Evolutionary conservation across 2,797 vertebrate species (phyloP), one percentile per base, ranked within the genome.

Genomic region (Eremophila alpestris): DNA sequence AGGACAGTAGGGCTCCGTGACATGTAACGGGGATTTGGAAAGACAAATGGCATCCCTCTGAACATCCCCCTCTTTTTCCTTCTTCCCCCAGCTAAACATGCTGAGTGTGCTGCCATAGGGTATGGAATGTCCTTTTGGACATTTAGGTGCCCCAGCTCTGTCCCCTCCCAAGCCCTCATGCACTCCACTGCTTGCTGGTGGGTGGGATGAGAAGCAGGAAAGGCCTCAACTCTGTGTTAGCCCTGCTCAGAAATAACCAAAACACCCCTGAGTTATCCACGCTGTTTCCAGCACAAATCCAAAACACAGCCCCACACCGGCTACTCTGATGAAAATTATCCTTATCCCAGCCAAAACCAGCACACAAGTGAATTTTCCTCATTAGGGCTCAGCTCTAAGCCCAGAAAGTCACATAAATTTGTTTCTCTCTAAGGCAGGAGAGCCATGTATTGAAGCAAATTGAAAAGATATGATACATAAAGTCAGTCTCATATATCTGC

Each of bases 171-270:
- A 3, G 6, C 24, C 32, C 26, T 32, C 0, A 0, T 58, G 36
- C 9, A 22, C 8, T 26, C 10, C 45, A 12, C 32, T 22, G 32
- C 52, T 51, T 1, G 0, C n/a, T 67, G 16, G 4, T n/a, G 29
- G 38, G 15, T 18, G 27, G 18, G 13, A 16, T 16, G 11, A 75
- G 38, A 32, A 38, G 16, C 38, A 84, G 54, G 29, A 67, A 59
- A 67, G 7, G 15, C 7, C 19, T 45, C 15, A 5, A 16, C 6
- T n/a, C 22, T 3, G 1, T 19, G 18, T 38, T 13, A 67, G 12
- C 7, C n/a, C 54, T 16, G 38, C 27, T 38, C 46, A 52, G 27
- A 8, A 68, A n/a, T 45, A 11, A 18, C 20, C 15, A 29, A 58
- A 64, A 34, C 8, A 34, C 10, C 34, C 24, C 30, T 60, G 17